phyloP scores from a whole-genome alignment of 2,888 invertebrate genomes.

The Polia nebulosa region DNA sequence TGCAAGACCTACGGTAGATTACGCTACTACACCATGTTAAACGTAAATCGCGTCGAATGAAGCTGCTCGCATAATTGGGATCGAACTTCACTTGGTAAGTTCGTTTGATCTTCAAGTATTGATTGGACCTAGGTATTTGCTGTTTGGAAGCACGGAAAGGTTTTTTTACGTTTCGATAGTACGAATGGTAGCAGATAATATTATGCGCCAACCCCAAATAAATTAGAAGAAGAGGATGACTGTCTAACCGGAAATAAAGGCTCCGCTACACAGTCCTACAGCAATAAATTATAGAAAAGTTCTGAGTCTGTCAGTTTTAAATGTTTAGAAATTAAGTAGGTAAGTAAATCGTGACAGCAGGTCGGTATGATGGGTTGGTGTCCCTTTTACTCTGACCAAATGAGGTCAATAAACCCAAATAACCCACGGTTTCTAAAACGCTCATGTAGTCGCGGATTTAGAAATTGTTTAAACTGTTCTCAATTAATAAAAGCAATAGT shows the following conservation, averaged over 20 bases:
- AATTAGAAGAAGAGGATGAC: no score
- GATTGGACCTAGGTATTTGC: constrained; percentile 3
- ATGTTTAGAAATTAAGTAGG: no score
- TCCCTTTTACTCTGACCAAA: background rate
- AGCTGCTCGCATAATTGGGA: no score
- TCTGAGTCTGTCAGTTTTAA: background rate
- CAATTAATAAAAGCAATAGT: background rate
- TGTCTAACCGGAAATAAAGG: background rate
- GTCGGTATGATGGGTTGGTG: background rate
- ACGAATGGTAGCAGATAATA: background rate
- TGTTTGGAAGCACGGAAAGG: background rate
- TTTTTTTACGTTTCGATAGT: background rate
- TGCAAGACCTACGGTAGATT: no score
- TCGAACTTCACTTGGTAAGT: no score
- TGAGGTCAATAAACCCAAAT: background rate
- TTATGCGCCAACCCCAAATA: background rate
- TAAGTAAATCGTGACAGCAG: no score
- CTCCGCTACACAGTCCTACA: background rate
- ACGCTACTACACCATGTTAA: no score
- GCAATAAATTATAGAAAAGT: background rate
- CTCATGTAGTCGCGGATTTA: background rate
- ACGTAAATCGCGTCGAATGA: no score
- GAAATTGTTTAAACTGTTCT: background rate
- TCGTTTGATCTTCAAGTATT: no score
- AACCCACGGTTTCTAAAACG: background rate